phyloP scores from a whole-genome alignment of 2,113 vertebrate species.

The Dicerorhinus sumatrensis region DNA sequence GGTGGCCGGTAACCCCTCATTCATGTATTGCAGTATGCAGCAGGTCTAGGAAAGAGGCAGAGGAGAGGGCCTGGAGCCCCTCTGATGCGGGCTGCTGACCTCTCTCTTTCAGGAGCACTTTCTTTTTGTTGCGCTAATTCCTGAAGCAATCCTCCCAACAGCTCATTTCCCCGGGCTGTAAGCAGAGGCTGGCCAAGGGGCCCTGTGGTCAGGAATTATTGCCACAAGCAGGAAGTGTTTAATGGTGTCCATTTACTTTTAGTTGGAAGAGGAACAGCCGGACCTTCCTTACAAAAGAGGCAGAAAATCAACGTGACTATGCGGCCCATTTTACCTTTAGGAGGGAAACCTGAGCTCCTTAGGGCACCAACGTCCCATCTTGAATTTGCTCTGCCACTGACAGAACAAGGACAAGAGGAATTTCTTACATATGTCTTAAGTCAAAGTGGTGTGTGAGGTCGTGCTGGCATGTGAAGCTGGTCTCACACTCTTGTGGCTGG shows the following conservation, averaged over 20 bases:
- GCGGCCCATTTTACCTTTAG: not conserved
- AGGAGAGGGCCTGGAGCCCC: not conserved
- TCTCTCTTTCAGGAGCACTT: slow-evolving; percentile 10
- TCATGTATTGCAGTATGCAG: not conserved
- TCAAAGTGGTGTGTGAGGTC: fast-evolving
- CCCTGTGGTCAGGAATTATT: slow-evolving; percentile 67
- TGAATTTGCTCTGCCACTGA: not conserved
- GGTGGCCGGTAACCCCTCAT: not conserved
- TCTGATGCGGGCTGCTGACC: fast-evolving
- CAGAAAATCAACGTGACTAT: slow-evolving; percentile 65
- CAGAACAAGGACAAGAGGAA: not conserved
- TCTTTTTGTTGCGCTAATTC: slow-evolving; percentile 67
- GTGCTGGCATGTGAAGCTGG: not conserved
- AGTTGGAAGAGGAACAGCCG: slow-evolving; percentile 78
- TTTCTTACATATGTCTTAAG: fast-evolving
- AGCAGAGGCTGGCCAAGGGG: slow-evolving; percentile 28
- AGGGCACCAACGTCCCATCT: fast-evolving
- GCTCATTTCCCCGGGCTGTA: slow-evolving; percentile 67
- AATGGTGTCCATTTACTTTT: slow-evolving; percentile 80
- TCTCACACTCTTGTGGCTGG: fast-evolving
- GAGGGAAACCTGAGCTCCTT: slow-evolving; percentile 1
- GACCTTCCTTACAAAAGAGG: slow-evolving; percentile 70
- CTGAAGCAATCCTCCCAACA: slow-evolving; percentile 41
- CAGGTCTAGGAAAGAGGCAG: not conserved
- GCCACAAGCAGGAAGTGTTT: slow-evolving; percentile 80